A percentile compares a stretch with the other conserved stretches of the same genome.
Conservation (phyloP, 2,797 vertebrate species). For the Cirrhinus mrigala region DNA sequence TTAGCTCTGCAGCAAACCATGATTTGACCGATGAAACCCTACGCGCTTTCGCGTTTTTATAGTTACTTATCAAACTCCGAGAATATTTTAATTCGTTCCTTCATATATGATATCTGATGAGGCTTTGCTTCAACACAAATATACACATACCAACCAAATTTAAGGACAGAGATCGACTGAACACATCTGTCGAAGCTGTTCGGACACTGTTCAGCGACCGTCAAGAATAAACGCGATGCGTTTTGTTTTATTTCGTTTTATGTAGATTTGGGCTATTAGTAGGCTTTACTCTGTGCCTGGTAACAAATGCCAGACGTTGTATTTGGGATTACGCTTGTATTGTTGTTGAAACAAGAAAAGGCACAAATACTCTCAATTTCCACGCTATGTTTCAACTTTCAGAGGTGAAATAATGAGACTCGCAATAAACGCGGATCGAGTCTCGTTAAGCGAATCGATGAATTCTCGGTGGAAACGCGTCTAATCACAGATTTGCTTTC, state of each 20-base stretch:
- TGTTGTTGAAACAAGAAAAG: background rate
- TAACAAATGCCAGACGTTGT: background rate
- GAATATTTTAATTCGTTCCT: background rate
- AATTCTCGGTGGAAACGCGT: background rate
- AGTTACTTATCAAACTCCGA: background rate
- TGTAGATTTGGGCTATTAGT: background rate
- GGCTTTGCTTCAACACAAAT: background rate
- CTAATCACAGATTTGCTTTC: background rate
- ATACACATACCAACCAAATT: background rate
- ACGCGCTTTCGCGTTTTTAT: background rate
- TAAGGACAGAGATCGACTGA: background rate
- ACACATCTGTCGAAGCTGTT: background rate
- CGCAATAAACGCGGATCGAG: background rate
- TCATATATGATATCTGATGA: background rate
- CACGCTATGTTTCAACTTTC: background rate
- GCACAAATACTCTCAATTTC: background rate
- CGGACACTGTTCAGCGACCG: background rate
- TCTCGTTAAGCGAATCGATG: background rate
- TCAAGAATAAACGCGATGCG: background rate
- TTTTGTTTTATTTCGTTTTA: background rate
- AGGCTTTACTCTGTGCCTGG: too few species aligned
- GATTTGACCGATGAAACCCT: background rate
- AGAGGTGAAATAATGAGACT: background rate
- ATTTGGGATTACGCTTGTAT: background rate
- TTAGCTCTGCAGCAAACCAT: background rate